phyloP scores from a whole-genome alignment of 2,113 vertebrate genomes.

The Dicerorhinus sumatrensis region DNA sequence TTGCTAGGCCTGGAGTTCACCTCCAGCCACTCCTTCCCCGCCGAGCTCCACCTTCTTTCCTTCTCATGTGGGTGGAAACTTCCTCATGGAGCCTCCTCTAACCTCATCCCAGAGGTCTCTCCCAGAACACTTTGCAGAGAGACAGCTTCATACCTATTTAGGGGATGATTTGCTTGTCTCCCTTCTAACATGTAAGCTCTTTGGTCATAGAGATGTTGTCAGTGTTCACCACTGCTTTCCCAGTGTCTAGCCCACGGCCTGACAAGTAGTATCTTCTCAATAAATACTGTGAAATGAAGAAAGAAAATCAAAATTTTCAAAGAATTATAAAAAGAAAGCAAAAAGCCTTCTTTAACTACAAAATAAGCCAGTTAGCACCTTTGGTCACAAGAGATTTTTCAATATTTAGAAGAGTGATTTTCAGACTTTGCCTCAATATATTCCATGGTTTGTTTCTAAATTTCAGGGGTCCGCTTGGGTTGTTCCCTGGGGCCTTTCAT shows the following conservation, averaged over 20 bases:
- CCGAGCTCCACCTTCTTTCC: background rate
- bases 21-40: background rate
- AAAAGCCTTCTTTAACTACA: background rate
- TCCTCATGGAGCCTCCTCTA: background rate
- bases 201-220: background rate
- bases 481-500: background rate
- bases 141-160: background rate
- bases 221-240: background rate
- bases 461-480: background rate
- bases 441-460: background rate
- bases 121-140: background rate
- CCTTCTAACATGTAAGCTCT: background rate
- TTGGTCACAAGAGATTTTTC: background rate
- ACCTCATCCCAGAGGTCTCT: background rate
- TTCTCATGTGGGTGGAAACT: background rate
- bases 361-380: background rate
- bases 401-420: background rate
- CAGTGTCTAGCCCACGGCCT: background rate
- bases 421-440: background rate
- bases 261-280: background rate
- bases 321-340: slow-evolving; percentile 1
- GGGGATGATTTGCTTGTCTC: background rate
- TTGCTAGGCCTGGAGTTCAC: background rate
- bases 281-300: background rate
- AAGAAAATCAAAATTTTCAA: background rate